A percentile compares a stretch with the other conserved stretches of the same genome.
Evolutionary conservation across 2,113 vertebrate genomes (phyloP).

Genomic region (Dipodomys ordii): DNA sequence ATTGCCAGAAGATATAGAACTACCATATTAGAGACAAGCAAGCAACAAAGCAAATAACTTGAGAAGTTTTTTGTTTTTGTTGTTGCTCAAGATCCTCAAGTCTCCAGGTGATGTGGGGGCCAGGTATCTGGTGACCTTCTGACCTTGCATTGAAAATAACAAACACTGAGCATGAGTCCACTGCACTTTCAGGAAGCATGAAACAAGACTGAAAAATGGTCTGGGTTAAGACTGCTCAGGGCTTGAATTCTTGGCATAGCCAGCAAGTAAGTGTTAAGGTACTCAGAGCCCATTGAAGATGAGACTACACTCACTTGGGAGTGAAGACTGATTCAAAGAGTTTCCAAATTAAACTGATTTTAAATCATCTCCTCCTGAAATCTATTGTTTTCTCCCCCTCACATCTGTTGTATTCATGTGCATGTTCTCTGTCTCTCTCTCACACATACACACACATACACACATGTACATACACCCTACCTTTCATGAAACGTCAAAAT

Average conservation of each 20-base stretch:
- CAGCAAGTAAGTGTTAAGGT: neutral
- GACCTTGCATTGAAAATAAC: neutral
- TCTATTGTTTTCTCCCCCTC: neutral
- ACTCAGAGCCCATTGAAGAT: fast-evolving
- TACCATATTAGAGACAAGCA: neutral
- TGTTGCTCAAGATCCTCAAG: fast-evolving
- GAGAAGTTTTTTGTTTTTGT: neutral
- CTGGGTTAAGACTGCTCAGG: neutral
- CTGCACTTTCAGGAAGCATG: neutral
- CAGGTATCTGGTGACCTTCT: fast-evolving
- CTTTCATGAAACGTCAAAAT: neutral
- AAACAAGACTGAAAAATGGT: neutral
- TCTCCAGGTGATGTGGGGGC: fast-evolving
- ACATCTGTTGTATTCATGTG: too few species aligned
- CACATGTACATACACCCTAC: neutral
- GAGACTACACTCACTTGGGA: neutral
- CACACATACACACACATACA: too few species aligned
- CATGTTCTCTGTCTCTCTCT: too few species aligned
- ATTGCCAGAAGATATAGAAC: neutral
- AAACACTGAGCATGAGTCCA: neutral
- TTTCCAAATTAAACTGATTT: neutral
- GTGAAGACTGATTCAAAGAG: neutral
- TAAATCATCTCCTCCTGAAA: neutral
- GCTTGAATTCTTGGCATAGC: neutral
- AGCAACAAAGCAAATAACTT: neutral